Conservation (phyloP, 1,140 invertebrate species). For the Temnothorax longispinosus region DNA sequence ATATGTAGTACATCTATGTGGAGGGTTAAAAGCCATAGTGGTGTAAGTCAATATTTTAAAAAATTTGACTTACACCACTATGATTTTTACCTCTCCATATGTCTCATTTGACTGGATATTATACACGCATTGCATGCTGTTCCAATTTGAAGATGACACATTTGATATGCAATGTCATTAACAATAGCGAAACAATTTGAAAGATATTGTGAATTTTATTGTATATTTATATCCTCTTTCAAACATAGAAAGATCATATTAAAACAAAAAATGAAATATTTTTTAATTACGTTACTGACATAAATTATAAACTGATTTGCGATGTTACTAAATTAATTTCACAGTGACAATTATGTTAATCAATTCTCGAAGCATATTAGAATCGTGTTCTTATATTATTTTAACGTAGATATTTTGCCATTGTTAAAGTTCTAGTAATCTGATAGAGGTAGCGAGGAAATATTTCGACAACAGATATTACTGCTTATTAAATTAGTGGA, state of each 20-base stretch:
- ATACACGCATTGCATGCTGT: slow-evolving; percentile 7
- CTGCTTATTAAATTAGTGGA: neutral
- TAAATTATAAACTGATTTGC: neutral
- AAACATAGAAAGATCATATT: neutral
- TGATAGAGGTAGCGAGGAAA: neutral
- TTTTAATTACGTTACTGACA: neutral
- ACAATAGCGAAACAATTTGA: neutral
- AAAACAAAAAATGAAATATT: neutral
- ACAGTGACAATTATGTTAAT: neutral
- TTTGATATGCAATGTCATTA: slow-evolving; percentile 31
- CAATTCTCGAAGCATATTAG: neutral
- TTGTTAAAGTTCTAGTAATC: neutral
- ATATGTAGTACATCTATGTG: neutral
- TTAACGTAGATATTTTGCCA: neutral
- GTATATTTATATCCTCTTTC: neutral
- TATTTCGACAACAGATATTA: neutral
- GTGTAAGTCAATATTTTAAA: too few species aligned
- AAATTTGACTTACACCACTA: too few species aligned
- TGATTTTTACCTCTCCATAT: neutral
- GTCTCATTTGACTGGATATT: neutral
- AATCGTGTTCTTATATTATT: neutral
- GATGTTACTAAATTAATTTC: neutral
- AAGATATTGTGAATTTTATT: neutral
- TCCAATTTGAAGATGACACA: slow-evolving; percentile 13
- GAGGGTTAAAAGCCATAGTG: too few species aligned